Percentiles rank a stretch among this genome's conserved stretches.
These are phyloP conservation scores for Pristiophorus japonicus DNA, from an alignment of 2,113 vertebrate species.

Conservation along the genomic window DNA sequence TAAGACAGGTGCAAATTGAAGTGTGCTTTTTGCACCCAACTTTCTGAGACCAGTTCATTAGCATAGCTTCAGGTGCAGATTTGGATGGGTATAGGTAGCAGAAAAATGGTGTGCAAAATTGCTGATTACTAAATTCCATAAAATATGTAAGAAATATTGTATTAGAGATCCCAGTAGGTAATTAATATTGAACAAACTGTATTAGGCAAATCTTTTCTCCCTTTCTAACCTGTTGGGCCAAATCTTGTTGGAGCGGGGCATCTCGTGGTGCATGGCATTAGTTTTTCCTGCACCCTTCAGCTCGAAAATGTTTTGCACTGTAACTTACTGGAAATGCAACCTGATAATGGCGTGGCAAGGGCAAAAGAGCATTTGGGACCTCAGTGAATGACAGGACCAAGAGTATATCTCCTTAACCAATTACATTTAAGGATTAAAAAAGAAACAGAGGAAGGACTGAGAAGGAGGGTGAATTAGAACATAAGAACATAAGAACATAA, in stretches of 20 bases:
- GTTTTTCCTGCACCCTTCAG: neutral
- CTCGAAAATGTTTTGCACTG: neutral
- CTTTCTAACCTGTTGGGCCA: too few relatives aligned
- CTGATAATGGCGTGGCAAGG: neutral
- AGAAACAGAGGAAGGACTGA: too few relatives aligned
- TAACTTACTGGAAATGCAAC: neutral
- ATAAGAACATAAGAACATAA: too few relatives aligned
- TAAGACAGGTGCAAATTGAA: neutral
- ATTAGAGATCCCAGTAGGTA: too few relatives aligned
- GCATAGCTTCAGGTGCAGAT: neutral
- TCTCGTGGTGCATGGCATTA: neutral
- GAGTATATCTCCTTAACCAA: too few relatives aligned
- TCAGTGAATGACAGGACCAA: too few relatives aligned
- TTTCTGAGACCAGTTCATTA: neutral
- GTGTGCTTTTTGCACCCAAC: neutral
- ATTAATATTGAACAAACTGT: too few relatives aligned
- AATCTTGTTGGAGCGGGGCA: too few relatives aligned
- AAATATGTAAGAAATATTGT: neutral
- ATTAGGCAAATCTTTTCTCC: too few relatives aligned
- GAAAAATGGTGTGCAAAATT: neutral
- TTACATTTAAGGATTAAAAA: too few relatives aligned
- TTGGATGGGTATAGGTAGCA: neutral
- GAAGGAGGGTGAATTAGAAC: too few relatives aligned
- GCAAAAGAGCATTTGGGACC: neutral
- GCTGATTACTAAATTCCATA: neutral